Base-by-base conservation (phyloP, 1,140 invertebrate genomes). In the Acromyrmex charruanus region DNA sequence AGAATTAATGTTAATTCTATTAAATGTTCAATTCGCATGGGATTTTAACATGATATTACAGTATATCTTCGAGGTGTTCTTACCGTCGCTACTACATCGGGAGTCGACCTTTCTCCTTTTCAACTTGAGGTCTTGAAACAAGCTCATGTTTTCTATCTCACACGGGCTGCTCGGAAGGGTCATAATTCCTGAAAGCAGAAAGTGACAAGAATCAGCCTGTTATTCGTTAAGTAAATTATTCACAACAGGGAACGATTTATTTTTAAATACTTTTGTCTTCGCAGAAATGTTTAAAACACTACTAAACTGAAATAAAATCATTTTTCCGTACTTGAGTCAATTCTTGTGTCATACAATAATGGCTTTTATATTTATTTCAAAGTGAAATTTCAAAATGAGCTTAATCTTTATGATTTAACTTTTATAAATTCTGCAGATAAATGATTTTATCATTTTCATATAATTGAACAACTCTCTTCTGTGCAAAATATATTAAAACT, bases 71-170 rank as follows among this genome's bases (percentile, higher is more conserved):
- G 35, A 12, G 44, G 28, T 31, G 71, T 88, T 93, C 97, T 97
- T 96, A 97, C 98, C 98, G 97, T 99, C 98, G 96, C 98, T 98
- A 96, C 98, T 98, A 97, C 98, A 98, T 96, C 98, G 97, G 95
- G 98, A 98, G 96, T 99, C 98, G 95, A 99, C 98, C 97, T 99
- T 99, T 96, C 98, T 97, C 96, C 98, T 97, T 97, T 99, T 99
- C 95, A 99, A 97, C 97, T 99, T 99, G 96, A 99, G 97, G 96
- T 99, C 98, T 97, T 99, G 98, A 97, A 99, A 99, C 96, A 99
- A 98, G 97, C 98, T 99, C 98, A 99, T 99, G 96, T 98, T 98
- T 98, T 98, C 98, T 97, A 98, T 97, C 97, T 98, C 98, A 97
- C 97, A 97, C 97, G 98, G 98, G 96, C 98, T 97, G 97, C 98